phyloP scores from a whole-genome alignment of 2,113 vertebrate genomes.

The Epinephelus fuscoguttatus region DNA sequence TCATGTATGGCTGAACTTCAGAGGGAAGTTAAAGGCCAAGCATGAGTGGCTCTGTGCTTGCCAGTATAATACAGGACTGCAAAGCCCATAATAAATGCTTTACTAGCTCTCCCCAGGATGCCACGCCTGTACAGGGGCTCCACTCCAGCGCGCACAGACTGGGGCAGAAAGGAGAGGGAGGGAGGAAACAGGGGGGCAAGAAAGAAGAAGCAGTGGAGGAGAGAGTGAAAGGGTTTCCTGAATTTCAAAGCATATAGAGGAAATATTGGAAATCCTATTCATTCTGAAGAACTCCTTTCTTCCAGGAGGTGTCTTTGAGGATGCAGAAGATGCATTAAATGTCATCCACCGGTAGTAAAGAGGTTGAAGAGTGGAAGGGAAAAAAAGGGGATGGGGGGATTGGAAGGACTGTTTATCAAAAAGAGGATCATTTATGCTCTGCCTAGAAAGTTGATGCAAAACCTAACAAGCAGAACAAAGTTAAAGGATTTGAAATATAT shows the following conservation, averaged over 20 bases:
- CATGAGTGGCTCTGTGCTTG: slow-evolving; percentile 92
- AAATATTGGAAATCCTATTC: slow-evolving; percentile 68
- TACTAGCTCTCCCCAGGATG: slow-evolving; percentile 93
- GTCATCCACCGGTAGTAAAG: slow-evolving; percentile 28
- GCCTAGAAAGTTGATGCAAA: slow-evolving; percentile 8
- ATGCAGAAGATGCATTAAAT: slow-evolving; percentile 67
- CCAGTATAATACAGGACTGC: slow-evolving; percentile 94
- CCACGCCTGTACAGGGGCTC: slow-evolving; percentile 83
- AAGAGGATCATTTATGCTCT: slow-evolving; percentile 11
- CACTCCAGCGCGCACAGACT: slow-evolving; percentile 78
- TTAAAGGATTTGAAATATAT: background rate
- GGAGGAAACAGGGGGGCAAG: slow-evolving; percentile 57
- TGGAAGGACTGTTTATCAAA: slow-evolving; percentile 24
- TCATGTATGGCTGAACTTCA: slow-evolving; percentile 87
- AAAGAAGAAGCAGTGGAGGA: slow-evolving; percentile 61
- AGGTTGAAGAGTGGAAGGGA: slow-evolving; percentile 18
- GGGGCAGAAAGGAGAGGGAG: slow-evolving; percentile 72
- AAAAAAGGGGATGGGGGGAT: background rate
- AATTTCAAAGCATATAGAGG: slow-evolving; percentile 74
- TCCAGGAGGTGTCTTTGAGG: slow-evolving; percentile 69
- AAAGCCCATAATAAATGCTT: slow-evolving; percentile 96
- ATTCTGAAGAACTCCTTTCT: slow-evolving; percentile 66
- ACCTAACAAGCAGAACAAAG: slow-evolving; percentile 4
- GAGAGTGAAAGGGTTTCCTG: slow-evolving; percentile 71
- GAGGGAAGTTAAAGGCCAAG: slow-evolving; percentile 93